A percentile compares a stretch with the other conserved stretches of the same genome.
Evolutionary conservation across 1,140 invertebrate species (phyloP).

Genomic region (Macrocentrus cingulum): DNA sequence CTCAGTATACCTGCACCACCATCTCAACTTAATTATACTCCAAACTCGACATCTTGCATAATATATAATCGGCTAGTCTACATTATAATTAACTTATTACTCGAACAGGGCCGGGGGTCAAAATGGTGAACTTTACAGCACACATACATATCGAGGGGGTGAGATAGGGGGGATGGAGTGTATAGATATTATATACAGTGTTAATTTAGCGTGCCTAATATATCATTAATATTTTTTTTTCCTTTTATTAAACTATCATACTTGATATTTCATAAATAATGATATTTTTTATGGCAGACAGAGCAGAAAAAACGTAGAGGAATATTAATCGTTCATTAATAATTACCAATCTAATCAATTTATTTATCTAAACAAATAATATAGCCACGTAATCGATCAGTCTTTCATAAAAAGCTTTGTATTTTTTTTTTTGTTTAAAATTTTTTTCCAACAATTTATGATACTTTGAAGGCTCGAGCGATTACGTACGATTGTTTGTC

Average conservation of each 20-base stretch:
- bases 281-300: no score
- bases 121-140: constrained; percentile 25
- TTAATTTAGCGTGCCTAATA: constrained; percentile 14
- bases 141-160: constrained; percentile 28
- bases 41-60: no score
- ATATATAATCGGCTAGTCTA: no score
- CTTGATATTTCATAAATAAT: no score
- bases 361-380: background rate
- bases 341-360: no score
- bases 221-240: constrained; percentile 1
- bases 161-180: background rate
- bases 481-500: constrained; percentile 3
- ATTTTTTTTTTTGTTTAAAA: constrained; percentile 2
- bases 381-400: constrained; percentile 32
- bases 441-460: background rate
- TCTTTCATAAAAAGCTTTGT: constrained; percentile 27
- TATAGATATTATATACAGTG: constrained; percentile 30
- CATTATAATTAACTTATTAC: no score
- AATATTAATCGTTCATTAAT: no score
- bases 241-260: no score
- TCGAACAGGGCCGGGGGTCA: background rate
- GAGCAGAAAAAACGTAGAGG: no score
- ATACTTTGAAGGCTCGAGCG: constrained; percentile 12
- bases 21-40: no score
- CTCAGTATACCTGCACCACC: no score